These are phyloP conservation scores for Phataginus tricuspis DNA, from an alignment of 2,797 vertebrate genomes.

Conservation along the genomic window DNA sequence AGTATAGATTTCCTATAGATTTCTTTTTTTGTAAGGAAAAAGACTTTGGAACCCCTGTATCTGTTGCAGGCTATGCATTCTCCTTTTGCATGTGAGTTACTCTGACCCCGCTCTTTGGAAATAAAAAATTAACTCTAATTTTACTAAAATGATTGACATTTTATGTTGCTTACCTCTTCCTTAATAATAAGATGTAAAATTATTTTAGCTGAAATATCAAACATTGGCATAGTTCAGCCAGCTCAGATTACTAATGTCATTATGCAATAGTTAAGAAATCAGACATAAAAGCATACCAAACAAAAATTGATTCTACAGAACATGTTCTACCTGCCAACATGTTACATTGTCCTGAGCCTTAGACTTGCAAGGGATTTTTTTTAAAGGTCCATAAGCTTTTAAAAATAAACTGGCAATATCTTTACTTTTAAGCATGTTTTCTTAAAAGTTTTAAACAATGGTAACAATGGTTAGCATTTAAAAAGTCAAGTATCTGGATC, in stretches of 20 bases:
- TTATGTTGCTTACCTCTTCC: slow-evolving; percentile 37
- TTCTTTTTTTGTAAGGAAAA: background rate
- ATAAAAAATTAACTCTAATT: slow-evolving; percentile 10
- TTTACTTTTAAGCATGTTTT: slow-evolving; percentile 48
- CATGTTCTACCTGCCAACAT: slow-evolving; percentile 31
- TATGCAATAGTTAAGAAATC: slow-evolving; percentile 53
- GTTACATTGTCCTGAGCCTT: background rate
- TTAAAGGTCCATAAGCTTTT: slow-evolving; percentile 42
- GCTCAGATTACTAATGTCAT: slow-evolving; percentile 58
- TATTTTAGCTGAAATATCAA: slow-evolving; percentile 59
- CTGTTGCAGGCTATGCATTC: slow-evolving; percentile 28
- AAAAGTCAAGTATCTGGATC: background rate
- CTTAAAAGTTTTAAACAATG: slow-evolving; percentile 49
- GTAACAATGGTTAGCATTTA: background rate
- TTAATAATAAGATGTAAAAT: slow-evolving; percentile 46
- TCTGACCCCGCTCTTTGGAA: slow-evolving; percentile 40
- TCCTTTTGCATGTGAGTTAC: slow-evolving; percentile 5
- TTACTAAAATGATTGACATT: slow-evolving; percentile 55
- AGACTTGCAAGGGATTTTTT: slow-evolving; percentile 38
- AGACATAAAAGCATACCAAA: slow-evolving; percentile 55
- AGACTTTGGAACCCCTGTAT: background rate
- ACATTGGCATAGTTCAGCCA: slow-evolving; percentile 24
- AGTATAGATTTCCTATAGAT: background rate
- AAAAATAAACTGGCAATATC: slow-evolving; percentile 49
- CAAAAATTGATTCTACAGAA: background rate